These are phyloP conservation scores for Hyperoplus immaculatus DNA, from an alignment of 2,797 vertebrate species.

Conservation along the genomic window DNA sequence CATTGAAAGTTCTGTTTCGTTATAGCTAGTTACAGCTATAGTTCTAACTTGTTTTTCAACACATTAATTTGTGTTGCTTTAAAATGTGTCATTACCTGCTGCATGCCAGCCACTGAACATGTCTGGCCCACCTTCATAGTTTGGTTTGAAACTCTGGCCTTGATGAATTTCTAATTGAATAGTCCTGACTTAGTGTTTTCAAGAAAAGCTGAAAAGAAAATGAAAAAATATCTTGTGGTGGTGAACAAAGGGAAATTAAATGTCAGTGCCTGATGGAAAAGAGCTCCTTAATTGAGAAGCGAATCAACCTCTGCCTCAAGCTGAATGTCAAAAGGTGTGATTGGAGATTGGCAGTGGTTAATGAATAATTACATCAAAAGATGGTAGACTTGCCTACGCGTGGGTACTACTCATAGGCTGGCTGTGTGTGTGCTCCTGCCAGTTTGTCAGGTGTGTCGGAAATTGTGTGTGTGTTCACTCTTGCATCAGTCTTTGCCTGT, in stretches of 20 bases:
- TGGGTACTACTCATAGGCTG: not conserved
- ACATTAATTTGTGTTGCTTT: too few species aligned
- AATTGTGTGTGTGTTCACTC: conserved; percentile 48
- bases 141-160: too few species aligned
- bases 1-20: too few species aligned
- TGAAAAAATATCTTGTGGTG: conserved; percentile 40
- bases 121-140: too few species aligned
- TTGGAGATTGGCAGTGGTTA: conserved; percentile 80
- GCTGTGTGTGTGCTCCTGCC: not conserved
- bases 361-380: conserved; percentile 78
- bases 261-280: conserved; percentile 70
- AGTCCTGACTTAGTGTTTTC: conserved; percentile 50
- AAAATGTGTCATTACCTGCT: too few species aligned
- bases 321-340: conserved; percentile 81
- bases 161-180: too few species aligned
- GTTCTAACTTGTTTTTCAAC: too few species aligned
- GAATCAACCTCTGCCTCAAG: conserved; percentile 72
- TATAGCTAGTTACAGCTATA: too few species aligned
- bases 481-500: conserved; percentile 47
- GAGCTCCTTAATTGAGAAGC: conserved; percentile 75
- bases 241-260: conserved; percentile 59
- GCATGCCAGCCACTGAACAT: too few species aligned
- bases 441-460: too few species aligned
- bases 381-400: conserved; percentile 29
- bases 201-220: conserved; percentile 48